These are phyloP conservation scores for Macrosteles quadrilineatus DNA, from an alignment of 1,140 invertebrate species.

Conservation along the genomic window DNA sequence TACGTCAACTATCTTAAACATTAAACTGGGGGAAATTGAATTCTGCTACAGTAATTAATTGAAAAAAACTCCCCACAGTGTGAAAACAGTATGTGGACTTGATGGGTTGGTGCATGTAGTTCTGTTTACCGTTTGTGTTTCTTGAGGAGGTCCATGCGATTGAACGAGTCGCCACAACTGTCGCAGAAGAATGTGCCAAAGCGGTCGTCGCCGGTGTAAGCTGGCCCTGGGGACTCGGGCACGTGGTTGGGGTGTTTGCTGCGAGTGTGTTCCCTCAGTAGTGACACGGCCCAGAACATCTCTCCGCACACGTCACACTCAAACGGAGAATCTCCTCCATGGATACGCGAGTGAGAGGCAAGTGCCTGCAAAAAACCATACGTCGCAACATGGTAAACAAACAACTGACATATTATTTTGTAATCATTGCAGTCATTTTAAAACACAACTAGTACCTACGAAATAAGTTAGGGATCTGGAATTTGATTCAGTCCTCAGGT, in stretches of 20 bases:
- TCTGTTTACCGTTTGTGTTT: slow-evolving; percentile 57
- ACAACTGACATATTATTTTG: too few species aligned
- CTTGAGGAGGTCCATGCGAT: slow-evolving; percentile 69
- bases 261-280: slow-evolving; percentile 62
- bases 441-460: too few species aligned
- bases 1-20: too few species aligned
- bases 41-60: too few species aligned
- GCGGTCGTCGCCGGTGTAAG: slow-evolving; percentile 58
- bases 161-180: slow-evolving; percentile 73
- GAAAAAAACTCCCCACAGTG: too few species aligned
- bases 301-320: slow-evolving; percentile 76
- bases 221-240: slow-evolving; percentile 41
- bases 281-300: slow-evolving; percentile 72
- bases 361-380: slow-evolving; percentile 53
- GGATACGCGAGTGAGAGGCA: slow-evolving; percentile 65
- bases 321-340: slow-evolving; percentile 64
- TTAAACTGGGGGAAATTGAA: too few species aligned
- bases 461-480: too few species aligned
- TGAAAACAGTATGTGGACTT: too few species aligned
- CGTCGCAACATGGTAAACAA: neutral
- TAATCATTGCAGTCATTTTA: too few species aligned
- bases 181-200: slow-evolving; percentile 74
- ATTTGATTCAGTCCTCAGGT: too few species aligned
- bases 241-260: slow-evolving; percentile 53
- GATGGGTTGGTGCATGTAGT: too few species aligned